Evolutionary conservation across 1,140 invertebrate genomes (phyloP), one percentile per base, ranked within the genome.

Genomic region (Drosophila navojoa): DNA sequence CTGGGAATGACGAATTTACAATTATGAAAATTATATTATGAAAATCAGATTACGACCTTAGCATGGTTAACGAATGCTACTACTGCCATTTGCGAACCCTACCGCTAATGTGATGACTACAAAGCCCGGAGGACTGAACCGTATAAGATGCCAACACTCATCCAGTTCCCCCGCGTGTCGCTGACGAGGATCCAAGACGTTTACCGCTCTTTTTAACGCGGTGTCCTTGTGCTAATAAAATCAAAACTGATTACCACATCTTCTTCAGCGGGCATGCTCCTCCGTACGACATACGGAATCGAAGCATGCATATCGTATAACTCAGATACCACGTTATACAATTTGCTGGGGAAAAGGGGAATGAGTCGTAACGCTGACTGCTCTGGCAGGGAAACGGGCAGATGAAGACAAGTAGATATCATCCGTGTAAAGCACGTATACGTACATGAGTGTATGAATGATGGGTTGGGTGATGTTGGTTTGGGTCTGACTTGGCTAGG

Each of bases 161-260:
- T 15, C 19, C 38, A 35, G 32, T 7, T 6, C 32, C 32, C 32
- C 32, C 4, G 19, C 19, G 27, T 29, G 27, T 29, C 54, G 42
- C 61, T 40, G 55, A 77, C 67, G 73, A 73, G 72, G 76, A 77
- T 68, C 64, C 62, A 57, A 55, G 59, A 55, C 55, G 64, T 77
- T 87, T 72, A 77, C 67, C 52, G 54, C 67, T 76, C 44, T 54
- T 77, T 80, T 81, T 42, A 38, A 54, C 49, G 50, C 63, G 40
- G 57, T 45, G n/a, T 27, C 32, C 38, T 50, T 2, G 40, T 53
- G 84, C 82, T 86, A 86, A 86, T 87, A 87, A 87, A 87, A 87
- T 87, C 82, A 87, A 87, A 87, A 82, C 82, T 87, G 84, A 87
- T 87, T 87, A 89, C 82, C 82, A 89, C 79, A 89, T 89, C 82